Conservation (phyloP, 35 echinoderm and acorn worm genomes). For the Lytechinus pictus region DNA sequence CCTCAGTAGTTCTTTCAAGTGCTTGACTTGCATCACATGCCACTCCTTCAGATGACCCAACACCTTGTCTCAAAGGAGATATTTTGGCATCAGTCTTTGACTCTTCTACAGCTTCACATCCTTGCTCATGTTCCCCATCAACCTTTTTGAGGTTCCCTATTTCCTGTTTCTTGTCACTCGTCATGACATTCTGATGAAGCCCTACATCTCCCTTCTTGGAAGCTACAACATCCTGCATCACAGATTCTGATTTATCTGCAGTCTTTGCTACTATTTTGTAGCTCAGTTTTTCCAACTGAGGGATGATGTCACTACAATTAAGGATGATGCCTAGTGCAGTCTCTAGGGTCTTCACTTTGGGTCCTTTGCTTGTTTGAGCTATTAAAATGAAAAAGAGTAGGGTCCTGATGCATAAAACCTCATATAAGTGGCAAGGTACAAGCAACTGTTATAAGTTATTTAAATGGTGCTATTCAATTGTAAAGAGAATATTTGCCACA, state of each 20-base stretch:
- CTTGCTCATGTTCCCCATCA: neutral
- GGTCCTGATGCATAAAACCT: neutral
- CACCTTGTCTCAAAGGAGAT: neutral
- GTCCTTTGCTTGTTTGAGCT: constrained; percentile 61
- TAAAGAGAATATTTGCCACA: no score
- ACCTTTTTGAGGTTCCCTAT: neutral
- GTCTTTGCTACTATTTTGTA: constrained; percentile 22
- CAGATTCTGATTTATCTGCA: neutral
- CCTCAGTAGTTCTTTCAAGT: neutral
- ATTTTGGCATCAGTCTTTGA: neutral
- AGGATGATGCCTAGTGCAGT: constrained; percentile 52
- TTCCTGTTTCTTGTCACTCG: neutral
- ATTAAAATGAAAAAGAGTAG: neutral
- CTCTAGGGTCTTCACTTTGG: constrained; percentile 57
- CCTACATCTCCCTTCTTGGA: neutral
- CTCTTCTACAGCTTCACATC: neutral
- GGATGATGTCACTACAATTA: constrained; percentile 28
- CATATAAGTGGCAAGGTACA: no score
- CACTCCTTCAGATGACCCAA: neutral
- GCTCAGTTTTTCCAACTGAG: constrained; percentile 30
- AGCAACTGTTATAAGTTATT: no score
- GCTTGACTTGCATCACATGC: neutral
- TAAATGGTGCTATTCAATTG: no score
- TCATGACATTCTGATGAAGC: neutral
- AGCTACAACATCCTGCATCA: neutral